Conservation (phyloP, 2,113 vertebrate genomes). For the Zeus faber region DNA sequence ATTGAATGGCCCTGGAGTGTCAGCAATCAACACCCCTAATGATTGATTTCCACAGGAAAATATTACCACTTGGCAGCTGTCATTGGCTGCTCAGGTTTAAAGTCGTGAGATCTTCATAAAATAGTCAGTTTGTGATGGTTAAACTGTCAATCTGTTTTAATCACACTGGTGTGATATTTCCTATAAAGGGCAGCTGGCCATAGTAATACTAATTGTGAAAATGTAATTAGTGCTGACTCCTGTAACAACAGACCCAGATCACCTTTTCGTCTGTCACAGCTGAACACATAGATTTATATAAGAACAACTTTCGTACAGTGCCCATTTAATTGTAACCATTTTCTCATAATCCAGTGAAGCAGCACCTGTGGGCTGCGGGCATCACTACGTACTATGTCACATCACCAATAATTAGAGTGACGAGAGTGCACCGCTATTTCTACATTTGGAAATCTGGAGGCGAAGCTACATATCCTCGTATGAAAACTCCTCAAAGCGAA, state of each 20-base stretch:
- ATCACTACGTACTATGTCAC: slow-evolving; percentile 15
- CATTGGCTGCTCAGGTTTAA: background rate
- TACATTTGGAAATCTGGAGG: too few relatives aligned
- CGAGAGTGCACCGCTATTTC: too few relatives aligned
- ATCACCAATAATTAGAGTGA: too few relatives aligned
- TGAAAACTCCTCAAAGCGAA: too few relatives aligned
- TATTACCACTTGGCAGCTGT: background rate
- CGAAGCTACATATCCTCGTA: too few relatives aligned
- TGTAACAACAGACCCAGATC: slow-evolving; percentile 10
- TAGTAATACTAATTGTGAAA: too few relatives aligned
- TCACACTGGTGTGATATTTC: too few relatives aligned
- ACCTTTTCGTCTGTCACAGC: background rate
- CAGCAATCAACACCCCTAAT: slow-evolving; percentile 30
- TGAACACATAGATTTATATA: slow-evolving; percentile 22
- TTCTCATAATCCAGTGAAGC: background rate
- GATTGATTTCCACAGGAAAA: slow-evolving; percentile 33
- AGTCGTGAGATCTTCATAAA: too few relatives aligned
- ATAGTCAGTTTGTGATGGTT: too few relatives aligned
- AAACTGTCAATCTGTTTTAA: too few relatives aligned
- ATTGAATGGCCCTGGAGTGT: slow-evolving; percentile 40
- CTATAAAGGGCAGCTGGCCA: too few relatives aligned
- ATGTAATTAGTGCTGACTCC: slow-evolving; percentile 17
- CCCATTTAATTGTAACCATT: background rate
- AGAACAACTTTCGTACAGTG: background rate
- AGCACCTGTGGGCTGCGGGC: too few relatives aligned